phyloP scores from a whole-genome alignment of 2,797 vertebrate species.

The Apodemus agrarius region DNA sequence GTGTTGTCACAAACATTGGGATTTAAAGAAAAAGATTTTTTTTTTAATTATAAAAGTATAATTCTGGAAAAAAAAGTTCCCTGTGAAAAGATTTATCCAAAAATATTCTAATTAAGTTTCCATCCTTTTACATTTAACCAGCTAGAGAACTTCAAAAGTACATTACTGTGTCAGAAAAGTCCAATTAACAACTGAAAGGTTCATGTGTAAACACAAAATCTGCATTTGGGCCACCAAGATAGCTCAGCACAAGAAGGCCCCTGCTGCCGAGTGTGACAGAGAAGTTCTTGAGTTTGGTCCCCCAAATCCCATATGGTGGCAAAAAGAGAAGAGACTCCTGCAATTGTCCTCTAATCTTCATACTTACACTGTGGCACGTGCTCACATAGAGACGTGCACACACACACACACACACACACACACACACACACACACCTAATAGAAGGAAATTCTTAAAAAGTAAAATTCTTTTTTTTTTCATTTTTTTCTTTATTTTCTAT shows the following conservation, averaged over 20 bases:
- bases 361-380: background rate
- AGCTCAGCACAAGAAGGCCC: background rate
- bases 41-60: background rate
- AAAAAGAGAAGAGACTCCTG: background rate
- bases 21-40: background rate
- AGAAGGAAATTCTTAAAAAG: background rate
- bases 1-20: background rate
- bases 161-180: slow-evolving; percentile 45
- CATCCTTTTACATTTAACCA: slow-evolving; percentile 56
- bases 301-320: background rate
- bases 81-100: slow-evolving; percentile 5
- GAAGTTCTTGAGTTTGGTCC: background rate
- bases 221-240: background rate
- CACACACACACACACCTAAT: background rate
- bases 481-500: no score
- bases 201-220: slow-evolving; percentile 30
- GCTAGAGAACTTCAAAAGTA: slow-evolving; percentile 48
- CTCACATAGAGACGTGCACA: background rate
- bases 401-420: background rate
- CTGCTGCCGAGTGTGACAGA: background rate
- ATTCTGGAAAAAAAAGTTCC: background rate
- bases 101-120: slow-evolving; percentile 47
- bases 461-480: no score
- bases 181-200: slow-evolving; percentile 5
- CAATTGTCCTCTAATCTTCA: background rate